Conservation (phyloP, 2,113 vertebrate genomes). For the Pachyramphus minor region DNA sequence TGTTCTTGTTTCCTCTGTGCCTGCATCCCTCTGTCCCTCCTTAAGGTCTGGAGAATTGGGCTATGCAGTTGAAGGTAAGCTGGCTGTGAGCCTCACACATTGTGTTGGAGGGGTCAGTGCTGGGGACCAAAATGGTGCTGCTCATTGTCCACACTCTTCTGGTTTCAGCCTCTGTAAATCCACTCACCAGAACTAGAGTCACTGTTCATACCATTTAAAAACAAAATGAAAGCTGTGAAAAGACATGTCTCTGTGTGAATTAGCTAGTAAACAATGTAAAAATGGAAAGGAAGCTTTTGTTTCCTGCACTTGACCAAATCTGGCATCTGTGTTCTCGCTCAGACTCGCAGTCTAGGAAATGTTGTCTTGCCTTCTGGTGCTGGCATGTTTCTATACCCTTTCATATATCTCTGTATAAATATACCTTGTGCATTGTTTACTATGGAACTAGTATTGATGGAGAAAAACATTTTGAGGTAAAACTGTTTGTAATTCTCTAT, state of each 20-base stretch:
- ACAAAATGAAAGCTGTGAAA: constrained; percentile 63
- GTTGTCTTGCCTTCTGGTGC: constrained; percentile 70
- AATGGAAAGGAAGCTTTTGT: constrained; percentile 33
- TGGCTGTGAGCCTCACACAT: not conserved
- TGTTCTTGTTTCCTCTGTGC: not conserved
- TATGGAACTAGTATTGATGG: constrained; percentile 70
- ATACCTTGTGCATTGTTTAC: constrained; percentile 80
- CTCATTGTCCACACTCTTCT: not conserved
- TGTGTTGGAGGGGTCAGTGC: not conserved
- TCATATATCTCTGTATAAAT: constrained; percentile 60
- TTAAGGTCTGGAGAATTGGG: not conserved
- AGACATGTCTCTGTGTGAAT: constrained; percentile 5
- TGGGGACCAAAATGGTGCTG: not conserved
- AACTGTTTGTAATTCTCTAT: constrained; percentile 76
- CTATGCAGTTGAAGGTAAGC: not conserved
- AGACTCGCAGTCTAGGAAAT: constrained; percentile 44
- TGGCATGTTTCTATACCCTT: constrained; percentile 67
- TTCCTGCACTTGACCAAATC: constrained; percentile 45
- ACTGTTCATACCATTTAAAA: constrained; percentile 15
- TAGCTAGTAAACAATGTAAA: constrained; percentile 2
- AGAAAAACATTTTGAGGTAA: constrained; percentile 67
- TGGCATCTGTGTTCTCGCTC: constrained; percentile 21
- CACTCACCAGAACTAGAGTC: not conserved
- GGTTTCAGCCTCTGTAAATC: not conserved
- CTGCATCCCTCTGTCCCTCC: not conserved